A percentile compares a stretch with the other conserved stretches of the same genome.
phyloP scores from a whole-genome alignment of 2,888 invertebrate genomes.

The Dasysyrphus albostriatus region DNA sequence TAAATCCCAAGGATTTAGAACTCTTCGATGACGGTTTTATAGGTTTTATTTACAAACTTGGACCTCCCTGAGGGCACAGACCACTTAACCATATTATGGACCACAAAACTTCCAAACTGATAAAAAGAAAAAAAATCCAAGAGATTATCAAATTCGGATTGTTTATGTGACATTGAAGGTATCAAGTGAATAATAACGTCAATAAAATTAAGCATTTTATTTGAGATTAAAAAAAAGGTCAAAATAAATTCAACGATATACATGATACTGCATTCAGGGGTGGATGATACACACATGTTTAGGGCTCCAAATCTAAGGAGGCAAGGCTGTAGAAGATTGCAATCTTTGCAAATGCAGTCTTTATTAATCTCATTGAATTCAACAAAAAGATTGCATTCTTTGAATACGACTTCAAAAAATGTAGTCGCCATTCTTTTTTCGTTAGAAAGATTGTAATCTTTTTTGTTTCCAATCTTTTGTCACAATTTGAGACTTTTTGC shows the following conservation, averaged over 20 bases:
- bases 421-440: too few species aligned
- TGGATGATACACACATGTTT: too few species aligned
- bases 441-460: too few species aligned
- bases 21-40: slow-evolving; percentile 52
- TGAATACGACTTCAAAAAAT: too few species aligned
- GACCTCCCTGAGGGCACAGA: not conserved
- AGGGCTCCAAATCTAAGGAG: too few species aligned
- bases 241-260: not conserved
- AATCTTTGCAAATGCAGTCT: too few species aligned
- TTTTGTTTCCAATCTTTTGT: too few species aligned
- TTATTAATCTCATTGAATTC: too few species aligned
- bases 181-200: slow-evolving; percentile 60
- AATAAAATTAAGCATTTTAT: slow-evolving; percentile 72
- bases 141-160: slow-evolving; percentile 66
- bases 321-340: too few species aligned
- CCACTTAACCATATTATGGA: slow-evolving; percentile 21
- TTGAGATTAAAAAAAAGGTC: slow-evolving; percentile 73
- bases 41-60: slow-evolving; percentile 8
- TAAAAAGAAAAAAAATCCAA: not conserved
- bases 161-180: slow-evolving; percentile 61
- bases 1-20: slow-evolving; percentile 56
- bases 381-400: too few species aligned
- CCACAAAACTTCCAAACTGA: not conserved
- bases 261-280: not conserved
- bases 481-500: too few species aligned